phyloP scores from a whole-genome alignment of 2,888 invertebrate genomes.

The Drosophila differens region DNA sequence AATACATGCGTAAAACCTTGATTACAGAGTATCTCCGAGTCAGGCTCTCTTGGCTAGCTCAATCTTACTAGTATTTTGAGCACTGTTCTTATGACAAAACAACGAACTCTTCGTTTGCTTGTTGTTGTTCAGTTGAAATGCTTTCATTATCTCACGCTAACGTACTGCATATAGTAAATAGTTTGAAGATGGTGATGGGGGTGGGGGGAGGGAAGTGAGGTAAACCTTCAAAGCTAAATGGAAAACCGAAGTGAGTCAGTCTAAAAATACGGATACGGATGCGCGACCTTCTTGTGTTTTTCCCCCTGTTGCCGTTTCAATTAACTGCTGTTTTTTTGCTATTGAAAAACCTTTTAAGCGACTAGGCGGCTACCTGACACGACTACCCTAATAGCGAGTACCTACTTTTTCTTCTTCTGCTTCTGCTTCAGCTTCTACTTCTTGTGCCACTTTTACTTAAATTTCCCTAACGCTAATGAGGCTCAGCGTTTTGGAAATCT shows the following conservation, averaged over 20 bases:
- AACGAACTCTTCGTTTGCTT: constrained; percentile 27
- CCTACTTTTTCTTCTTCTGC: neutral
- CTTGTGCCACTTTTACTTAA: neutral
- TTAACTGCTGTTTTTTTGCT: constrained; percentile 12
- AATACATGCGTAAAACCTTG: neutral
- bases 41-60: neutral
- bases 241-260: constrained; percentile 47
- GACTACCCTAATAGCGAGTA: constrained; percentile 16
- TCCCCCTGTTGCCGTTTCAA: constrained; percentile 15
- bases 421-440: neutral
- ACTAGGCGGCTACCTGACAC: constrained; percentile 24
- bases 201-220: neutral
- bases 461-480: constrained; percentile 39
- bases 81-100: constrained; percentile 40
- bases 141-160: constrained; percentile 69
- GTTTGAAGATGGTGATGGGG: rapidly evolving
- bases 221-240: constrained; percentile 43
- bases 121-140: constrained; percentile 61
- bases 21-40: neutral
- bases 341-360: constrained; percentile 23
- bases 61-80: neutral
- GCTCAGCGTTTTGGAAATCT: constrained; percentile 13
- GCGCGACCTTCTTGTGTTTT: constrained; percentile 32
- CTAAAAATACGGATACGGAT: constrained; percentile 35
- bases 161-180: neutral